Percentiles rank a stretch among this genome's conserved stretches.
phyloP scores from a whole-genome alignment of 30 jellyfish, hydroid and myxozoan genomes.

The Aurelia coerulea region DNA sequence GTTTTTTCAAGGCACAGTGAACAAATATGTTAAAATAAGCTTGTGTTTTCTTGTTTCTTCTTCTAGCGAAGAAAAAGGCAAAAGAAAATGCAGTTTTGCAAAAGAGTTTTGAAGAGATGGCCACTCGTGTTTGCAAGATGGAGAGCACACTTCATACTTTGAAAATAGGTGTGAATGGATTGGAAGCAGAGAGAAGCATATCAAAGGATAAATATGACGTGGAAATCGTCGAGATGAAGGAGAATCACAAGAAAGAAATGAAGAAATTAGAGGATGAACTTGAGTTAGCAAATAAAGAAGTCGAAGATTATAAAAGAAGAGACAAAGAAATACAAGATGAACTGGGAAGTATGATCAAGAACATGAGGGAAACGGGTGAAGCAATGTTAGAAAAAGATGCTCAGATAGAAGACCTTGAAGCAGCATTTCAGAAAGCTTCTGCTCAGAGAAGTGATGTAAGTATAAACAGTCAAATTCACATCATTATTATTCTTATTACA shows the following conservation, averaged over 20 bases:
- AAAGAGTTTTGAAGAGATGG: conserved; percentile 65
- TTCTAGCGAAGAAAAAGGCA: neutral
- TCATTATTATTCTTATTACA: neutral
- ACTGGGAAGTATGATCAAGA: conserved; percentile 22
- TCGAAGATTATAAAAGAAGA: conserved; percentile 40
- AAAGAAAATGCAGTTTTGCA: conserved; percentile 11
- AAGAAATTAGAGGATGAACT: conserved; percentile 19
- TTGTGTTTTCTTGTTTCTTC: neutral
- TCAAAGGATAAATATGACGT: conserved; percentile 13
- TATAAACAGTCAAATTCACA: neutral
- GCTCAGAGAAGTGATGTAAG: conserved; percentile 48
- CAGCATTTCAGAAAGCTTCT: conserved; percentile 27
- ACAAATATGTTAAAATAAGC: no score
- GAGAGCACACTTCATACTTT: conserved; percentile 58
- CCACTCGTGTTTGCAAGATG: conserved; percentile 62
- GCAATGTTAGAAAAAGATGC: conserved; percentile 13
- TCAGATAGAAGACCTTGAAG: conserved; percentile 42
- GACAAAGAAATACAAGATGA: conserved; percentile 30
- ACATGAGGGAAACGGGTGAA: conserved; percentile 47
- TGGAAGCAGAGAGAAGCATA: conserved; percentile 26
- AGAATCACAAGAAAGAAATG: conserved; percentile 25
- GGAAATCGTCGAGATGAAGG: conserved; percentile 19
- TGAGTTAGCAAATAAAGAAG: conserved; percentile 22
- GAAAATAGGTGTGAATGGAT: conserved; percentile 59
- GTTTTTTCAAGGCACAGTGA: no score